phyloP scores from a whole-genome alignment of 2,797 vertebrate genomes.

The Taenioides sp. region DNA sequence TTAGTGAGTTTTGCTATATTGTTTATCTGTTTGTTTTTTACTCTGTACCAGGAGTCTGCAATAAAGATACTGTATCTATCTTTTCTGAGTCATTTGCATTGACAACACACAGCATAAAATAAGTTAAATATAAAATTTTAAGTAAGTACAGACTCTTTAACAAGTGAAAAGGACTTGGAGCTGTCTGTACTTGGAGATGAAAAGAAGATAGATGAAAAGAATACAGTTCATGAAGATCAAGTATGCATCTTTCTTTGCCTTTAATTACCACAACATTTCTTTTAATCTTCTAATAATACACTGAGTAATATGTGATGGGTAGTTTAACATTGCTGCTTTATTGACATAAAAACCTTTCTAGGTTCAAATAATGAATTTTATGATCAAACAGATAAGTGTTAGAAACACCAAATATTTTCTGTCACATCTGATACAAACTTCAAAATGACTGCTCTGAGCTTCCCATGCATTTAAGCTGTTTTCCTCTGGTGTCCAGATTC shows the following conservation, averaged over 20 bases:
- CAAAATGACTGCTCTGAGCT: no score
- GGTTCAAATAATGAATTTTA: not conserved
- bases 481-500: not conserved
- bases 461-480: not conserved
- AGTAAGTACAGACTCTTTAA: not conserved
- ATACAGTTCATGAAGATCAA: conserved; percentile 17
- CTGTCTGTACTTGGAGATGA: conserved; percentile 27
- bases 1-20: no score
- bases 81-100: no score
- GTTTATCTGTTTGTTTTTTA: no score
- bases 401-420: no score
- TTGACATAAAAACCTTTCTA: not conserved
- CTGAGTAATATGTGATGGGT: not conserved
- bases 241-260: conserved; percentile 17
- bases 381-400: not conserved
- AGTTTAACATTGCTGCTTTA: not conserved
- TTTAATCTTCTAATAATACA: conserved; percentile 11
- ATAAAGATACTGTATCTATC: no score
- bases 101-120: no score
- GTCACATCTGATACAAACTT: no score
- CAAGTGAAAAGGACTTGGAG: conserved; percentile 15
- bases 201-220: conserved; percentile 40
- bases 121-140: no score
- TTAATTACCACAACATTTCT: conserved; percentile 33
- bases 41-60: no score